phyloP scores from a whole-genome alignment of 2,113 vertebrate species.

The Centropus unirufus region DNA sequence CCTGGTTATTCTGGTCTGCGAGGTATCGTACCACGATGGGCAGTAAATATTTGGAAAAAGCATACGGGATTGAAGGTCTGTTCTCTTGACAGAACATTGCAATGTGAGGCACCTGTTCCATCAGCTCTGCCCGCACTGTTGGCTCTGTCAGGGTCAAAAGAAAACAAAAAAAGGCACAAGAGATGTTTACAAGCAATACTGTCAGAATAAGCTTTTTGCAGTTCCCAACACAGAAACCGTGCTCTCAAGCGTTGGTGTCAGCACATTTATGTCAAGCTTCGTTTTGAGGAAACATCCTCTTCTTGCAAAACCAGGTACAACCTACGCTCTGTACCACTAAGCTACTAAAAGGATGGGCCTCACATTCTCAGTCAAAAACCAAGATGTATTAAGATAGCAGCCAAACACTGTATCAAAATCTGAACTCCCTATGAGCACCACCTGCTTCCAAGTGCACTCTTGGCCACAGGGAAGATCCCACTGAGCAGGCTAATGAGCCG shows the following conservation, averaged over 20 bases:
- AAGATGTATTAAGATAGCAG: not conserved
- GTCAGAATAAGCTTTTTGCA: not conserved
- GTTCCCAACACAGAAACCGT: not conserved
- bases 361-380: not conserved
- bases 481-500: not conserved
- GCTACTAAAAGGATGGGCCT: not conserved
- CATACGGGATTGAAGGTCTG: constrained; percentile 85
- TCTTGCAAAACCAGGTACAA: not conserved
- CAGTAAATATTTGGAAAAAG: constrained; percentile 89
- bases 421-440: not conserved
- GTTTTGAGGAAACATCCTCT: not conserved
- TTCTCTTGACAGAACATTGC: constrained; percentile 92
- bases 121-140: constrained; percentile 88
- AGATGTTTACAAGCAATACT: not conserved
- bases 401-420: not conserved
- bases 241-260: not conserved
- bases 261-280: not conserved
- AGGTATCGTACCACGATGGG: constrained; percentile 90
- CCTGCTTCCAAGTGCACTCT: not conserved
- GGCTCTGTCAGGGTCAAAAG: constrained; percentile 77
- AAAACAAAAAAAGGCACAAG: not conserved
- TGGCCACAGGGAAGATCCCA: not conserved
- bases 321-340: not conserved
- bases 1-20: constrained; percentile 91
- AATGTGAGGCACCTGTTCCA: constrained; percentile 91